Evolutionary conservation across 2,888 invertebrate species (phyloP).

Genomic region (Heliconius ismenius): DNA sequence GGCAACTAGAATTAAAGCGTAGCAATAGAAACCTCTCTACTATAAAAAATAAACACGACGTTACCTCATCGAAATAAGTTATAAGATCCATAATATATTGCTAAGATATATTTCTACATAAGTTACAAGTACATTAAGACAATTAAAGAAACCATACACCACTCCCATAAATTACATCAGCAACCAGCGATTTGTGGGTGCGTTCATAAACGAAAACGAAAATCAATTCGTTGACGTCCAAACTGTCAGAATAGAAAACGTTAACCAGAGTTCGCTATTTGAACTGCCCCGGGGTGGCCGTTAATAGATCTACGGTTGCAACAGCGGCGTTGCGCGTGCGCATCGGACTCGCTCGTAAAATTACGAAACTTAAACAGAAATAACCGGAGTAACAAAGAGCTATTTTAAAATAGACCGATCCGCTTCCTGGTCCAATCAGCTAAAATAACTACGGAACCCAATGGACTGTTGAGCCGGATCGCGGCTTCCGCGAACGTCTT

Average conservation of each 20-base stretch:
- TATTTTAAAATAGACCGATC: slow-evolving; percentile 66
- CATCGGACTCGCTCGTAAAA: slow-evolving; percentile 74
- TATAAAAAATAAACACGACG: not conserved
- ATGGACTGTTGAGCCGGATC: slow-evolving; percentile 42
- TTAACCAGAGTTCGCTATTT: slow-evolving; percentile 51
- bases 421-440: slow-evolving; percentile 70
- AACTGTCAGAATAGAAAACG: slow-evolving; percentile 36
- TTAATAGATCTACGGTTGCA: slow-evolving; percentile 71
- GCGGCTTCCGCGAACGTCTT: slow-evolving; percentile 46
- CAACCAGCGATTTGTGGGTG: slow-evolving; percentile 18
- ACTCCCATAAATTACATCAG: slow-evolving; percentile 16
- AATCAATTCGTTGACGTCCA: slow-evolving; percentile 36
- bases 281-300: slow-evolving; percentile 64
- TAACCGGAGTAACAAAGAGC: slow-evolving; percentile 76
- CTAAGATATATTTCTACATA: not conserved
- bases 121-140: slow-evolving; percentile 3
- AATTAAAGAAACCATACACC: slow-evolving; percentile 9
- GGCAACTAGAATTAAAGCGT: no score
- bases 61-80: not conserved
- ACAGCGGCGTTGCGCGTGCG: slow-evolving; percentile 62
- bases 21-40: no score
- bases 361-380: slow-evolving; percentile 80
- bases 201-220: slow-evolving; percentile 23
- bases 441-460: slow-evolving; percentile 60
- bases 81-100: not conserved